Evolutionary conservation across 2,797 vertebrate genomes (phyloP), one percentile per base, ranked within the genome.

Genomic region (Mico argentatus): DNA sequence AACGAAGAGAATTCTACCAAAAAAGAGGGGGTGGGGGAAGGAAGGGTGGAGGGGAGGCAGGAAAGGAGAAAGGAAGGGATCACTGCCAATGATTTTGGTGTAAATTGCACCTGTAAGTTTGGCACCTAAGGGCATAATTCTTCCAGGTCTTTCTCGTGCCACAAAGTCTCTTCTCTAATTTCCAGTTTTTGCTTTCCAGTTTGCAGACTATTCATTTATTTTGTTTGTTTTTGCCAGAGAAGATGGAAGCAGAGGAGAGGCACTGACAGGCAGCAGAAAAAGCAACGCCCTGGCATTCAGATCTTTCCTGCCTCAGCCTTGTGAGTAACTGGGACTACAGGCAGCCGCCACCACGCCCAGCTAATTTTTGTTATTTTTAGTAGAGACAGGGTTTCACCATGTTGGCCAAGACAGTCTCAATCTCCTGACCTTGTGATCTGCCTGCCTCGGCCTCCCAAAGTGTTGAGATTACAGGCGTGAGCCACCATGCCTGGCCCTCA

Each of bases 221-320:
- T n/a, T 81, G 10, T 30, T 72, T 91, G 48, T 50, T 93, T 93
- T 57, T 89, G 82, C 44, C 81, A 14, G 50, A 93, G 95, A 82
- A 77, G 39, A 48, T 24, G n/a, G 59, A 83, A 57, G 70, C 70
- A 52, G 80, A 20, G 75, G 46, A 57, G 33, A 72, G 72, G 9
- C 76, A 33, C 27, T 14, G 36, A 19, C 12, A 22, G 3, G 36
- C 1, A 39, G 86, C 67, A 7, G 44, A 44, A 77, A 81, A 81
- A 81, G 91, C 67, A 52, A 5, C 0, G 15, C 2, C 7, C 24
- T 57, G 36, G 83, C 64, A 44, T 48, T 64, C 39, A 48, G 39
- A 20, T 33, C 39, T 33, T 46, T 2, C 61, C 30, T 67, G 61
- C 61, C 4, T 67, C 61, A 67, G 61, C 33, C 33, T 67, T 17